Base-by-base conservation (phyloP, 1,140 invertebrate species). In the Eufriesea mexicana region DNA sequence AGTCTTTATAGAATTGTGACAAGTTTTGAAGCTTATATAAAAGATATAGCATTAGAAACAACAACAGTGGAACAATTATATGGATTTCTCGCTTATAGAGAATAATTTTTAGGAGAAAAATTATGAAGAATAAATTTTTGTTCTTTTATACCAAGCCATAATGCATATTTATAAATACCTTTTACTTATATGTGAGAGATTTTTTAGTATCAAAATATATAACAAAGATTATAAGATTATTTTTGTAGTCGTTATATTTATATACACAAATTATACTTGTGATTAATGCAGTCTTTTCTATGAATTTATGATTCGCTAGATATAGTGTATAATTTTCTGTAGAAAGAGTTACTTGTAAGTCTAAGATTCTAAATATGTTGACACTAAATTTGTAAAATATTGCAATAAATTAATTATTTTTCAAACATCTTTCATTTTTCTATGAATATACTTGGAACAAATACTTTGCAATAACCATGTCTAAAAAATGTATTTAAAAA, bases 1-100 rank as follows among this genome's bases (percentile, higher is more conserved):
- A 97, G 97, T 93, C 94, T 97, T n/a, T 97, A 97, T 90, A 96
- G 95, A 90, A 96, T 97, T 77, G 95, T 96, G 85, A 94, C 93
- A n/a, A 95, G 95, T 57, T 98, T 97, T 91, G 95, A 95, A 28
- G 94, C 96, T 66, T 97, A 97, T 91, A 95, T 97, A 57, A 91
- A 94, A 83, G 96, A 97, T 87, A 93, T 98, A 76, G 92, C 95
- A 42, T 89, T 97, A 16, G 94, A 95, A 74, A 90, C 93, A 28
- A 92, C 72, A 16, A 86, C 84, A 12, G 68, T 91, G 42, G 90
- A 92, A 66, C 92, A 93, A 35, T 72, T 94, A 66, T 88, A 93
- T 28, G 73, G 72, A 9, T 94, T 93, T 73, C 88, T 94, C 14
- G 85, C 89, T 83, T 94, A 91, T 66, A 92, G 84, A 79, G 94